Conservation (phyloP, 1,140 invertebrate genomes). For the Aphis gossypii region DNA sequence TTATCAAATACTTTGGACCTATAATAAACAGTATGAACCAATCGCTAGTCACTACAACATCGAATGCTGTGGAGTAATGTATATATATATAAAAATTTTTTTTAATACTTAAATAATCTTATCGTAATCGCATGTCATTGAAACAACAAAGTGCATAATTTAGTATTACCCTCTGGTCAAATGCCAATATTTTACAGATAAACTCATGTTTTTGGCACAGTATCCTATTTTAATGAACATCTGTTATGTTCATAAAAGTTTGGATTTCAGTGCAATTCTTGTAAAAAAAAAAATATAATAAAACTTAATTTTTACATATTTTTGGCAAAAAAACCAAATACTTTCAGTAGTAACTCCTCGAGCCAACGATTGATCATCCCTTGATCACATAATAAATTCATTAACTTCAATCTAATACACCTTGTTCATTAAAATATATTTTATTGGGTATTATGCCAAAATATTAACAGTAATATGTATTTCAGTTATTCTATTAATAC, state of each 20-base stretch:
- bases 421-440: not conserved
- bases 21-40: not conserved
- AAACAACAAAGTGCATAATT: not conserved
- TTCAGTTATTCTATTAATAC: constrained; percentile 8
- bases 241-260: not conserved
- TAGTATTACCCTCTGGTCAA: not conserved
- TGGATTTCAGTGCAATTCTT: not conserved
- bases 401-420: not conserved
- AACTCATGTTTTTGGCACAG: constrained; percentile 34
- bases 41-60: not conserved
- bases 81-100: not conserved
- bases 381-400: constrained; percentile 16
- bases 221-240: not conserved
- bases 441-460: not conserved
- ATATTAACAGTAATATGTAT: not conserved
- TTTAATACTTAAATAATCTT: not conserved
- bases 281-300: not conserved
- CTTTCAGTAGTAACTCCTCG: not conserved
- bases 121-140: constrained; percentile 8
- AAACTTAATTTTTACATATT: not conserved
- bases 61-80: not conserved
- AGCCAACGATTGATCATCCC: not conserved
- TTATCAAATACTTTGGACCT: not conserved
- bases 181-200: constrained; percentile 27
- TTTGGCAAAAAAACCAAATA: not conserved